Base-by-base conservation (phyloP, 2,797 vertebrate species). In the Epinephelus awoara region DNA sequence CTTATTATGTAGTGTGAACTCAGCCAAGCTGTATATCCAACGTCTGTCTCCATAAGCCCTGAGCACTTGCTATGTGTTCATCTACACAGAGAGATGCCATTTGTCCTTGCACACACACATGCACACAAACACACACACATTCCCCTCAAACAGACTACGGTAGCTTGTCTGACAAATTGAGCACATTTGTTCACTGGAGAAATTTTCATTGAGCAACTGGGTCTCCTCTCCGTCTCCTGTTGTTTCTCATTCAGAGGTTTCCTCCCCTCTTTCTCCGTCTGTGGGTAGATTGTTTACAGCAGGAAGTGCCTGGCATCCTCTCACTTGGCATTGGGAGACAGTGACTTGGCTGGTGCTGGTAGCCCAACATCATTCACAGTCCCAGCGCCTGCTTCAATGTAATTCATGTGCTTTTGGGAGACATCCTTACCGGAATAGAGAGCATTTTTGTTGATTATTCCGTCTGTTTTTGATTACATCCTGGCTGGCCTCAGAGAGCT, bases 401-500 rank as follows among this genome's bases (percentile, higher is more conserved):
- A 94, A 94, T 94, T 92, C 91, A 91, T 90, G 85, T 86, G 87
- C 94, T 90, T 85, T 87, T 85, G 92, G 93, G 94, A 94, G 92
- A 89, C 92, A 92, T 94, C 84, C 74, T 93, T 92, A 91, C 82
- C 75, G 85, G 91, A 93, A 94, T 86, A 88, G 84, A 93, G 85
- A 87, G 85, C 91, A 82, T 92, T 94, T 93, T 90, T 87, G 89
- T 91, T 94, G 89, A 94, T 94, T 87, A 94, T 92, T 92, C 92
- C 89, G 82, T 93, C 93, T 94, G 94, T 89, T 92, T 93, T 91
- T 95, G 86, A 94, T 94, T 92, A 91, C 87, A 81, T 88, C 88
- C 90, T 92, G 91, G 91, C 91, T 70, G 67, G 90, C 83, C 72
- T 78, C 15, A 19, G 82, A 88, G 69, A 88, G 79, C 79, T 71